Conservation (phyloP, 2,888 invertebrate genomes). For the Apotomis capreana region DNA sequence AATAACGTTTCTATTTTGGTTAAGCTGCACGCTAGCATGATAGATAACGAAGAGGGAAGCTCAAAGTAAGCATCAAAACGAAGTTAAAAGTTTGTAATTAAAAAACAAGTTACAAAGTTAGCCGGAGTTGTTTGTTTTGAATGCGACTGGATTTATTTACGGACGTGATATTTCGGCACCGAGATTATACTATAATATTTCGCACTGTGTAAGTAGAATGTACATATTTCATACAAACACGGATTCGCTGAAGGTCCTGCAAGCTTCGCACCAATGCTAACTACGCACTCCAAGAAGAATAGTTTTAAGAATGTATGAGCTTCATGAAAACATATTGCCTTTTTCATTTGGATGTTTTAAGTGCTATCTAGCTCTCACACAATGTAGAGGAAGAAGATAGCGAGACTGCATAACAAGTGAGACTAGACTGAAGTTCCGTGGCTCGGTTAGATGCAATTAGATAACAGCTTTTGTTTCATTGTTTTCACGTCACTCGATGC, state of each 20-base stretch:
- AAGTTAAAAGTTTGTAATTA: conserved; percentile 31
- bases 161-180: conserved; percentile 14
- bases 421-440: conserved; percentile 51
- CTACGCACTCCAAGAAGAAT: neutral
- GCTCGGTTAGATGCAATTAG: conserved; percentile 65
- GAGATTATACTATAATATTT: conserved; percentile 13
- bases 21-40: conserved; percentile 9
- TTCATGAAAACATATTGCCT: neutral
- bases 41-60: conserved; percentile 15
- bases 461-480: conserved; percentile 63
- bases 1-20: conserved; percentile 8
- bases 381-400: conserved; percentile 17
- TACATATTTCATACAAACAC: conserved; percentile 24
- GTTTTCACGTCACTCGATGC: conserved; percentile 59
- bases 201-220: conserved; percentile 14
- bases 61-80: conserved; percentile 19
- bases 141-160: conserved; percentile 18
- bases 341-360: neutral
- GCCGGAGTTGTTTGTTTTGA: conserved; percentile 16
- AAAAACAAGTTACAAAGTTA: conserved; percentile 25
- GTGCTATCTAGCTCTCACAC: conserved; percentile 13
- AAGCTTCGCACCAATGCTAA: conserved; percentile 18
- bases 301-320: neutral
- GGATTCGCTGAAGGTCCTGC: conserved; percentile 18
- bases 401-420: conserved; percentile 24